Evolutionary conservation across 2,888 invertebrate genomes (phyloP), one percentile per base, ranked within the genome.

Genomic region (Mythimna albipuncta): DNA sequence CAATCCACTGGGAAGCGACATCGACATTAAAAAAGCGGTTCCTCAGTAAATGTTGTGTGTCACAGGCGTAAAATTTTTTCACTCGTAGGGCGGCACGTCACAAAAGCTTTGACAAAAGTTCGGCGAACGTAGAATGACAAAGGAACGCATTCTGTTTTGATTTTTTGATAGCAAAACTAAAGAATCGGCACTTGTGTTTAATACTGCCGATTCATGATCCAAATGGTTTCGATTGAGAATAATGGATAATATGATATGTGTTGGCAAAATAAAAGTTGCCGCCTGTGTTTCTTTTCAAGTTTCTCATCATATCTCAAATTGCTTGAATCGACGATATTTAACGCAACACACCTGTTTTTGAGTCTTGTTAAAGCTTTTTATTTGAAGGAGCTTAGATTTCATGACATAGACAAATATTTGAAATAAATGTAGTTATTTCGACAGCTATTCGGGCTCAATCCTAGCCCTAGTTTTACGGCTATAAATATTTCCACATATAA

Each of bases 101-200:
- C 91, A 93, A 93, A 91, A 92, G 92, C 82, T 87, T 85, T 89
- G 87, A 91, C 90, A 94, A 92, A 92, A 91, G 91, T 91, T 93
- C 92, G 92, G 93, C 94, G 88, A 88, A 87, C 91, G 89, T 92
- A 91, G 89, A 84, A 86, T 78, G 73, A 89, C 89, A 92, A 93
- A 91, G 88, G 89, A 86, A 88, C 88, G 85, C 89, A 90, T 90
- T 91, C 86, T 94, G 89, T 94, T 94, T 94, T 95, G 94, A 95
- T 94, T 92, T 91, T 94, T 91, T 91, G 93, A 94, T 94, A 93
- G 83, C 87, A 89, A 93, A 91, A 91, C 92, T 89, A 90, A 89
- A 91, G 90, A 90, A 88, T 89, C 88, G 89, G 88, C 91, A 93
- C 92, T 94, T 93, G 89, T 91, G 83, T 87, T 81, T 85, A 86